A percentile compares a stretch with the other conserved stretches of the same genome.
Evolutionary conservation across 2,113 vertebrate genomes (phyloP).

Genomic region (Amphiprion ocellaris): DNA sequence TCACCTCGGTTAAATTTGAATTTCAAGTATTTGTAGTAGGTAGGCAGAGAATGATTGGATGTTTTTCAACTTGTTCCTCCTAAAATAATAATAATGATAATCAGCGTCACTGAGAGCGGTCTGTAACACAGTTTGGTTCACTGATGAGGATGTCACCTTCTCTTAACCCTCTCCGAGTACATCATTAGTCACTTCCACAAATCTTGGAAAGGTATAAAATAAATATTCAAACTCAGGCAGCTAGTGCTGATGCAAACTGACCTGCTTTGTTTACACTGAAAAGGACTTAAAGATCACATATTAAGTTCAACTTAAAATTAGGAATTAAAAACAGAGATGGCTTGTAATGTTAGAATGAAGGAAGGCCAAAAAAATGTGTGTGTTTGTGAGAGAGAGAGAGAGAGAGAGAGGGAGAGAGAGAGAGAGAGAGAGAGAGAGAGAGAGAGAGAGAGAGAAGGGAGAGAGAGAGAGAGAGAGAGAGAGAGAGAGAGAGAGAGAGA

Average conservation of each 20-base stretch:
- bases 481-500: too few species aligned
- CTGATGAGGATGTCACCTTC: constrained; percentile 15
- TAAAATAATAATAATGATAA: neutral
- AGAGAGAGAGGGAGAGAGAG: neutral
- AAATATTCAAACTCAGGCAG: constrained; percentile 13
- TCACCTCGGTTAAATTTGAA: neutral
- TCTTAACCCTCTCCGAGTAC: neutral
- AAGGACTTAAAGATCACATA: too few species aligned
- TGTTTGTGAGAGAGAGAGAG: too few species aligned
- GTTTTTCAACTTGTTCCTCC: neutral
- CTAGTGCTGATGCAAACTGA: neutral
- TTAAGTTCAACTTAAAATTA: too few species aligned
- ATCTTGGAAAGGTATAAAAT: constrained; percentile 1
- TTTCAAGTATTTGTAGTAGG: neutral
- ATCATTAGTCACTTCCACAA: neutral
- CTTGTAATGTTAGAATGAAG: too few species aligned
- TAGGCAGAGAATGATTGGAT: neutral
- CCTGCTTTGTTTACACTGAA: too few species aligned
- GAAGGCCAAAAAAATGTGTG: neutral
- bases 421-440: too few species aligned
- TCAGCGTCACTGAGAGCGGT: neutral
- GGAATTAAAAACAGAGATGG: too few species aligned
- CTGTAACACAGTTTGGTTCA: constrained; percentile 5
- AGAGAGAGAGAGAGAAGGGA: too few species aligned
- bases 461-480: too few species aligned